These are phyloP conservation scores for Tortricodes alternella DNA, from an alignment of 2,888 invertebrate genomes.

Conservation along the genomic window DNA sequence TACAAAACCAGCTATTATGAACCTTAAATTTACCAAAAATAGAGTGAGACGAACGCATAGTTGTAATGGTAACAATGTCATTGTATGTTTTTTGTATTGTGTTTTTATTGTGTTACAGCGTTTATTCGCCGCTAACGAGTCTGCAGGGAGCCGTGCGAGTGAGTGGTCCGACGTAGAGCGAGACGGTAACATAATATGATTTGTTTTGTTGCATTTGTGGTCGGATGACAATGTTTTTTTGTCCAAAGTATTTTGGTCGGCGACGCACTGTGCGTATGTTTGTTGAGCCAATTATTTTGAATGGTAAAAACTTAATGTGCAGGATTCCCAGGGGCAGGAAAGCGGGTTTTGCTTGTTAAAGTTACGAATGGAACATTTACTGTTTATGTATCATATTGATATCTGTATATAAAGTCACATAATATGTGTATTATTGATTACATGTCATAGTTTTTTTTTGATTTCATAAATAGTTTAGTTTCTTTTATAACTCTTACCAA, in stretches of 20 bases:
- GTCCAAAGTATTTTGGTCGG: neutral
- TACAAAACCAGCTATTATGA: conserved; percentile 31
- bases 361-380: too few relatives aligned
- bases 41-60: conserved; percentile 8
- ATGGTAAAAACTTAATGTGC: neutral
- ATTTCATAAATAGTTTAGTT: too few relatives aligned
- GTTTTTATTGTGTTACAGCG: conserved; percentile 74
- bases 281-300: conserved; percentile 12
- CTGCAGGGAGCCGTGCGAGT: conserved; percentile 62
- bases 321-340: neutral
- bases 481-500: too few relatives aligned
- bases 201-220: conserved; percentile 63
- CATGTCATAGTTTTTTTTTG: too few relatives aligned
- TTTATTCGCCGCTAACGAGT: conserved; percentile 76
- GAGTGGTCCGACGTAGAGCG: conserved; percentile 45
- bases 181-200: conserved; percentile 50
- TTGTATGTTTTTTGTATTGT: conserved; percentile 72
- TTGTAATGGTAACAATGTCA: conserved; percentile 44
- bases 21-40: conserved; percentile 38
- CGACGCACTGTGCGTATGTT: conserved; percentile 16
- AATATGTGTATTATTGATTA: too few relatives aligned
- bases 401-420: too few relatives aligned
- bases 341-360: neutral
- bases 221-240: conserved; percentile 37
- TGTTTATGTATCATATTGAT: too few relatives aligned